Conservation (phyloP, 2,113 vertebrate genomes). For the Malurus cyaneus region DNA sequence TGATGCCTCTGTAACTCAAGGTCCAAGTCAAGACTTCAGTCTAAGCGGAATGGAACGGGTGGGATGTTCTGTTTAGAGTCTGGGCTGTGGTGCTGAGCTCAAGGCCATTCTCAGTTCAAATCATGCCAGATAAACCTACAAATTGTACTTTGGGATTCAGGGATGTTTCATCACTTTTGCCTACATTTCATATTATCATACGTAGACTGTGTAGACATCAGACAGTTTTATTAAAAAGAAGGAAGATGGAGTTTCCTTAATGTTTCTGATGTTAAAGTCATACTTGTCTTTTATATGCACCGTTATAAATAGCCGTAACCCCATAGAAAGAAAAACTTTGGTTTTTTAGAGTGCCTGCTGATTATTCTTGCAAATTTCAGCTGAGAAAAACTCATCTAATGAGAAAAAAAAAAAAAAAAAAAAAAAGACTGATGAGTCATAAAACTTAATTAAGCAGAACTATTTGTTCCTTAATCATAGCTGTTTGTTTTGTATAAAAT, state of each 20-base stretch:
- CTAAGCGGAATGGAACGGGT: neutral
- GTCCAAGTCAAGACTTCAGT: neutral
- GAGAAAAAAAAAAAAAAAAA: neutral
- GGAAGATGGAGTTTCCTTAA: neutral
- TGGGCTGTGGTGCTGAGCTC: neutral
- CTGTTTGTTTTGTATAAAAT: slow-evolving; percentile 5
- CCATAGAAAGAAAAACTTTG: neutral
- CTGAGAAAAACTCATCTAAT: neutral
- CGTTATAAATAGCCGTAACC: neutral
- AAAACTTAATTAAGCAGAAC: slow-evolving; percentile 33
- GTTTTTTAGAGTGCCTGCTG: neutral
- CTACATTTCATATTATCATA: neutral
- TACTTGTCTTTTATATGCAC: neutral
- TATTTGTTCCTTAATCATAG: slow-evolving; percentile 12
- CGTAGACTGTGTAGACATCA: neutral
- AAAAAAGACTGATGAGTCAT: neutral
- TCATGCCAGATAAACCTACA: neutral
- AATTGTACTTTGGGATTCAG: neutral
- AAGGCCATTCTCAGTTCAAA: neutral
- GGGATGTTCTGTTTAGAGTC: neutral
- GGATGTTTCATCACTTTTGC: neutral
- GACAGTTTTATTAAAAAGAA: neutral
- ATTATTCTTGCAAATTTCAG: neutral
- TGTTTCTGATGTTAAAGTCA: neutral
- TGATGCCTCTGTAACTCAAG: neutral